Conservation (phyloP, 2,797 vertebrate genomes). For the Halcyon smyrnensis region DNA sequence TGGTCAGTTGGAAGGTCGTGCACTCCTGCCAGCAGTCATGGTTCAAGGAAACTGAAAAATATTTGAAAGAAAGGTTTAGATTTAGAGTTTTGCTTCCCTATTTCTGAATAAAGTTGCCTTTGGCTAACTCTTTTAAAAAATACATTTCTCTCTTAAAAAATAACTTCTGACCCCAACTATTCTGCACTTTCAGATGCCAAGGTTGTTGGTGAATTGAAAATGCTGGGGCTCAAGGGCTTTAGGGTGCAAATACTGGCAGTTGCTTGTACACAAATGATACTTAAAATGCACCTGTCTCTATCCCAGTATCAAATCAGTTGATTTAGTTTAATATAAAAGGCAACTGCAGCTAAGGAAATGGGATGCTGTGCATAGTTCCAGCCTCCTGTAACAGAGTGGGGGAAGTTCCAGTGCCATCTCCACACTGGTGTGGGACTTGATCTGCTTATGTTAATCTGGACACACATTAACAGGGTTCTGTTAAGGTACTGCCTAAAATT, state of each 20-base stretch:
- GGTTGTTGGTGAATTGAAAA: neutral
- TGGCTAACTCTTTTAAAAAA: neutral
- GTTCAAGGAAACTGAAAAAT: neutral
- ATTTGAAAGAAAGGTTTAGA: neutral
- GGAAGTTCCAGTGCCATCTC: neutral
- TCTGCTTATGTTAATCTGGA: neutral
- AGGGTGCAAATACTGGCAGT: neutral
- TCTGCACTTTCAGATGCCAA: neutral
- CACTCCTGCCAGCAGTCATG: neutral
- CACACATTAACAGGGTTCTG: neutral
- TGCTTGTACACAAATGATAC: neutral
- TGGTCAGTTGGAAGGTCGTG: neutral
- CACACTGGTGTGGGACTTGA: rapidly evolving
- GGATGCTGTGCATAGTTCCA: neutral
- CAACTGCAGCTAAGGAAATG: neutral
- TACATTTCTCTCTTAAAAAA: neutral
- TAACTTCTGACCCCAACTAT: neutral
- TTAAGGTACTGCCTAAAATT: neutral
- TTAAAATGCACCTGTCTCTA: neutral
- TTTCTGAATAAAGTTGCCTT: neutral
- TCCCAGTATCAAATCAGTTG: neutral
- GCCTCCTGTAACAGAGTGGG: neutral
- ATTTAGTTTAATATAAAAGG: neutral
- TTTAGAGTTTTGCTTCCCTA: neutral
- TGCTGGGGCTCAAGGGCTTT: neutral